Base-by-base conservation (phyloP, 1,140 invertebrate genomes). In the Frieseomelitta varia region DNA sequence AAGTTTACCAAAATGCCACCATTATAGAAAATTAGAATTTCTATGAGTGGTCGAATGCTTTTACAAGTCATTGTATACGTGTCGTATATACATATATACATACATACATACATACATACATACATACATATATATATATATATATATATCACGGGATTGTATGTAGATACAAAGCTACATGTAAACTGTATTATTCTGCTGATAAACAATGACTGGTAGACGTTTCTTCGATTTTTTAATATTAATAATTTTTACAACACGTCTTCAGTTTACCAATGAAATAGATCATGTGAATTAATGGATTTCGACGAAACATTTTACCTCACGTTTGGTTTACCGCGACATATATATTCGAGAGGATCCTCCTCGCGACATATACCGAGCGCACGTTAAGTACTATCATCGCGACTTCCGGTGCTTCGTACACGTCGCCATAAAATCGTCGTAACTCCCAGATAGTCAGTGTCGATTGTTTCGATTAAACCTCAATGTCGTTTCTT, bases 391-490 rank as follows among this genome's bases (percentile, higher is more conserved):
- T 65, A 65, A 27, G 63, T 65, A 17, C 39, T 65, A 65, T 27
- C 4, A 51, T 61, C 39, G 39, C 27, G 75, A n/a, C 15, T 80
- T 80, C 79, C 79, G 55, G 67, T 2, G 63, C 71, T n/a, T 27
- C 34, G 21, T 15, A 27, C 15, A 8, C 19, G 56, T 30, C 63
- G 63, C 15, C 15, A 19, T 67, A 8, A 27, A 65, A 65, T 67
- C 8, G 17, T 19, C 17, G 65, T 30, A 19, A 19, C 30, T 30
- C 27, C 19, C 17, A 12, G 10, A 67, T 10, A 34, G 17, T 67
- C 65, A 11, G 1, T 6, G 17, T 19, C 27, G 65, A 67, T 34
- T 4, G 17, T 34, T 15, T 27, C n/a, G 65, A 67, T 34, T 27
- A 27, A 17, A 10, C 10, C 11, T 0, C 30, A 34, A 67, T n/a